phyloP scores from a whole-genome alignment of 1,140 invertebrate genomes.

The Brevipalpus yothersi region DNA sequence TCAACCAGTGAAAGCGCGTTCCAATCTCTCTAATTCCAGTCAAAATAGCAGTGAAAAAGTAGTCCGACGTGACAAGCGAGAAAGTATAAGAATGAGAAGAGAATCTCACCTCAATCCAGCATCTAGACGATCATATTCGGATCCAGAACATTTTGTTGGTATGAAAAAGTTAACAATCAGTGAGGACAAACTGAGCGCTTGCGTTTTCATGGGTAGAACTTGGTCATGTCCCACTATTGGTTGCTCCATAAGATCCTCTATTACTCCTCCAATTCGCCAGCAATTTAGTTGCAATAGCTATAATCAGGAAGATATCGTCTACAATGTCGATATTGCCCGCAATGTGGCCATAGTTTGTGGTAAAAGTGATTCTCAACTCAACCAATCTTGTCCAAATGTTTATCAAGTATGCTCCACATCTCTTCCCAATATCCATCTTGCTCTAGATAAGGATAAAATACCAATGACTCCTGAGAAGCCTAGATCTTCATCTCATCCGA shows the following conservation, averaged over 20 bases:
- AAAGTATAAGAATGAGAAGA: not conserved
- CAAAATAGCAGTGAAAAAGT: not conserved
- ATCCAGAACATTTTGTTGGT: not conserved
- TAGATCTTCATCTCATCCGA: not conserved
- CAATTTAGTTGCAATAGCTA: constrained; percentile 1
- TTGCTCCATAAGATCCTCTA: not conserved
- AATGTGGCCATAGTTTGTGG: not conserved
- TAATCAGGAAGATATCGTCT: not conserved
- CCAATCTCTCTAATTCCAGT: too few species aligned
- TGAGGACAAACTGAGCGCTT: not conserved
- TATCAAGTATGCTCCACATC: not conserved
- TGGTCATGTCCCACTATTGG: not conserved
- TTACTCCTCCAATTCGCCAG: not conserved
- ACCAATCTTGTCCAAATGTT: not conserved
- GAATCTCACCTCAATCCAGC: not conserved
- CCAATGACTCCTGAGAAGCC: not conserved
- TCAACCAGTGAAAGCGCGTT: too few species aligned
- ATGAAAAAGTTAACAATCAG: not conserved
- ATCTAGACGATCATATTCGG: not conserved
- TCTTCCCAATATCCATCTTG: not conserved
- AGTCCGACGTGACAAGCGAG: not conserved
- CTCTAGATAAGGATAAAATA: not conserved
- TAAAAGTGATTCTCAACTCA: not conserved
- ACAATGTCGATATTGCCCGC: not conserved
- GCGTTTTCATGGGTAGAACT: not conserved